phyloP scores from a whole-genome alignment of 2,113 vertebrate species.

The Strigops habroptila region DNA sequence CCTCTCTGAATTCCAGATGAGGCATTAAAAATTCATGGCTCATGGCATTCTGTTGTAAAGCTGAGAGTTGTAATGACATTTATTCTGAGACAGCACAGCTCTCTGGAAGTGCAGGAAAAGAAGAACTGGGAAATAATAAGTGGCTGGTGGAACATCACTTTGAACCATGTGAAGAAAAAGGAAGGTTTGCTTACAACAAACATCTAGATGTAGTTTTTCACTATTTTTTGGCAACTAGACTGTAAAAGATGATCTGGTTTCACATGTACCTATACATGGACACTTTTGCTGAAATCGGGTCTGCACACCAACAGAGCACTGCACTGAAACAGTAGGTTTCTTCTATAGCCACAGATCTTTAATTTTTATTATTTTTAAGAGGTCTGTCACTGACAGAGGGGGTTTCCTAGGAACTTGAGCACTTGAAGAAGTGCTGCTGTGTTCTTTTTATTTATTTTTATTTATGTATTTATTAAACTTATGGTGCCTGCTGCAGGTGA shows the following conservation, averaged over 20 bases:
- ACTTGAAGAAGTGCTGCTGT: not conserved
- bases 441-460: not conserved
- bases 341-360: not conserved
- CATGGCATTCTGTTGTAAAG: not conserved
- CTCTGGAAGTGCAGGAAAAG: not conserved
- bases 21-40: not conserved
- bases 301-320: rapidly evolving
- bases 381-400: too few species aligned
- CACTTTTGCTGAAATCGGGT: not conserved
- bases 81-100: not conserved
- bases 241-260: not conserved
- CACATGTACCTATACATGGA: too few species aligned
- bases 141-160: not conserved
- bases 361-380: not conserved
- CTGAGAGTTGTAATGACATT: not conserved
- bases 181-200: not conserved
- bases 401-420: not conserved
- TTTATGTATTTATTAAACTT: not conserved
- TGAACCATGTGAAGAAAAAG: not conserved
- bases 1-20: not conserved
- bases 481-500: too few species aligned
- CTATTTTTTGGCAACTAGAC: not conserved
- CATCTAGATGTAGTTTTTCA: too few species aligned
- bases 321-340: rapidly evolving
- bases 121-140: not conserved